These are phyloP conservation scores for Epizoanthus fatuus DNA, from an alignment of 92 coral and sea anemone genomes.

Conservation along the genomic window DNA sequence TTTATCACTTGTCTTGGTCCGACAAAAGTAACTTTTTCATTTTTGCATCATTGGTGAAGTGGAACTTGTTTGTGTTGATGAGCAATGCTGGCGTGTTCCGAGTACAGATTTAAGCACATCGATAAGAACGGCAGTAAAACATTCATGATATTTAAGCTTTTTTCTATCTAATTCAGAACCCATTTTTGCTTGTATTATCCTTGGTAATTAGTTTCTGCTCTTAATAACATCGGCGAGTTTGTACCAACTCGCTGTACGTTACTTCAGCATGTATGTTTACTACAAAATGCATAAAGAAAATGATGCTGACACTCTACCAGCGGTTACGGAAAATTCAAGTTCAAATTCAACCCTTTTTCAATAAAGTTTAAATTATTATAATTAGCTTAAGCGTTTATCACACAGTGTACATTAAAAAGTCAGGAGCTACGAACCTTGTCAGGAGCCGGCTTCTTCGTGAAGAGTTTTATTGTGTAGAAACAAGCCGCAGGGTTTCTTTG, in stretches of 20 bases:
- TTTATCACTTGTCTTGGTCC: neutral
- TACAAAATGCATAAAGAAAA: neutral
- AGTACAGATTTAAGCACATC: neutral
- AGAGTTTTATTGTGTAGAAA: neutral
- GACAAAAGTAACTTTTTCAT: neutral
- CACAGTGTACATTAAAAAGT: neutral
- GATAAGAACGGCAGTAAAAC: slow-evolving; percentile 27
- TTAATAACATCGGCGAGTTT: neutral
- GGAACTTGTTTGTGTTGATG: neutral
- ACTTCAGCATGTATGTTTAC: neutral
- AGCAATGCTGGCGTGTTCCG: neutral
- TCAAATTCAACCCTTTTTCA: neutral
- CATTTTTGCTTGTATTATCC: slow-evolving; percentile 12
- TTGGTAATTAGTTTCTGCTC: slow-evolving; percentile 5
- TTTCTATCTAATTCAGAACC: slow-evolving; percentile 12
- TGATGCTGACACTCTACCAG: too few species aligned
- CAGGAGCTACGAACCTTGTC: neutral
- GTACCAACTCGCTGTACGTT: neutral
- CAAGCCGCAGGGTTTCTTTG: neutral
- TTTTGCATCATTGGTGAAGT: neutral
- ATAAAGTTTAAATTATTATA: neutral
- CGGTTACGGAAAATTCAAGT: neutral
- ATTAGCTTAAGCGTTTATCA: neutral
- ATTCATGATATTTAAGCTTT: slow-evolving; percentile 15
- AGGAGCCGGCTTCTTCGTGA: slow-evolving; percentile 16